Evolutionary conservation across 2,113 vertebrate genomes (phyloP), one percentile per base, ranked within the genome.

Genomic region (Zosterops borbonicus): DNA sequence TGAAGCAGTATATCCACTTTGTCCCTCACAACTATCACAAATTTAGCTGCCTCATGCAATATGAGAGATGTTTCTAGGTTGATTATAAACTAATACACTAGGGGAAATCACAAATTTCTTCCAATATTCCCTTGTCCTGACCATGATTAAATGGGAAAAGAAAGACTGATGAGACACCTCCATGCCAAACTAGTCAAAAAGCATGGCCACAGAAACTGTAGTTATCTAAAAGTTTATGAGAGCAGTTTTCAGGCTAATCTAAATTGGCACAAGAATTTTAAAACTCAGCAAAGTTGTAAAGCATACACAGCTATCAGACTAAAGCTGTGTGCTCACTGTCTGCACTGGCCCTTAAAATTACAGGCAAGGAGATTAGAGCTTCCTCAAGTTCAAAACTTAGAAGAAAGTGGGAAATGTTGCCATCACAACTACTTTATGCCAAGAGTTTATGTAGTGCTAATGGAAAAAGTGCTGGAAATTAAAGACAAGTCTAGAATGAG

Each of bases 381-480:
- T 82, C 53, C 33, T 31, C n/a, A 71, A 39, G 52, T 52, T 86
- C 75, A 85, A 96, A 94, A 92, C n/a, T 37, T 14, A 75, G 85
- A 42, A 64, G 70, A 82, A 89, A 77, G 50, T 80, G 33, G 42
- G 47, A 80, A 95, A 77, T 59, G 47, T 80, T 95, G 83, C 82
- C 82, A 81, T 73, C 27, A 39, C 62, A 94, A 69, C 31, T 14
- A 17, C 67, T 83, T 79, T 18, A 46, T 81, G 79, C 63, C 92
- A 95, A 92, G 50, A 69, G n/a, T 94, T 92, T 63, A 80, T 9
- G 0, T 39, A 62, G 46, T 16, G 46, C 14, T 88, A 90, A 79
- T 64, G 81, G 78, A 79, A 95, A 89, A 89, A 82, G 37, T n/a
- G 23, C 31, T 96, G 76, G 70, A 77, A 92, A 71, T 60, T 47